These are phyloP conservation scores for Diplazon laetatorius DNA, from an alignment of 2,888 invertebrate species.

Conservation along the genomic window DNA sequence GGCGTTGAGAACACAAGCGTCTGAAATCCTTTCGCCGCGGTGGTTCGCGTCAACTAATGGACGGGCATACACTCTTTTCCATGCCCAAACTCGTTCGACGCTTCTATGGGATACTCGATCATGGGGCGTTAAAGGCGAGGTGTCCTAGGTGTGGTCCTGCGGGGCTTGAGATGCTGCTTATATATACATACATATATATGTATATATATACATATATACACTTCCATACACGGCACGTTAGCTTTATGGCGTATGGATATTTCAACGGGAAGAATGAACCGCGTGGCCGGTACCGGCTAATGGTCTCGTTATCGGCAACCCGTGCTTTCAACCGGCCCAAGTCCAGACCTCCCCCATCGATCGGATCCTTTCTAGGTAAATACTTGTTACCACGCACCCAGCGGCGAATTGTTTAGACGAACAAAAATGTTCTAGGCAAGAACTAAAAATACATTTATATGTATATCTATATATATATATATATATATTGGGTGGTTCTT, in stretches of 20 bases:
- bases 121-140: constrained; percentile 43
- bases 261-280: constrained; percentile 59
- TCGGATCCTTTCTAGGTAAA: constrained; percentile 51
- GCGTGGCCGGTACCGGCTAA: constrained; percentile 63
- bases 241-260: constrained; percentile 43
- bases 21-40: constrained; percentile 25
- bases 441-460: too few species aligned
- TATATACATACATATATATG: background rate
- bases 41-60: constrained; percentile 49
- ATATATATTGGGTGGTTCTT: too few species aligned
- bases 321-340: constrained; percentile 18
- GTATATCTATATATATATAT: too few species aligned
- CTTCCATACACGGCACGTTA: constrained; percentile 4
- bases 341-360: constrained; percentile 47
- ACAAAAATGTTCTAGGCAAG: constrained; percentile 14
- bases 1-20: constrained; percentile 58
- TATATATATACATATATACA: background rate
- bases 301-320: constrained; percentile 67
- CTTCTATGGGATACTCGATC: constrained; percentile 52
- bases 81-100: constrained; percentile 31
- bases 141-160: constrained; percentile 61
- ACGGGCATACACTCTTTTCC: constrained; percentile 38
- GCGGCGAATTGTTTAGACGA: constrained; percentile 35
- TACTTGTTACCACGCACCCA: constrained; percentile 49
- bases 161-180: constrained; percentile 27